Percentiles rank a stretch among this genome's conserved stretches.
Conservation (phyloP, 2,888 invertebrate genomes). For the Vesta saturnalis region DNA sequence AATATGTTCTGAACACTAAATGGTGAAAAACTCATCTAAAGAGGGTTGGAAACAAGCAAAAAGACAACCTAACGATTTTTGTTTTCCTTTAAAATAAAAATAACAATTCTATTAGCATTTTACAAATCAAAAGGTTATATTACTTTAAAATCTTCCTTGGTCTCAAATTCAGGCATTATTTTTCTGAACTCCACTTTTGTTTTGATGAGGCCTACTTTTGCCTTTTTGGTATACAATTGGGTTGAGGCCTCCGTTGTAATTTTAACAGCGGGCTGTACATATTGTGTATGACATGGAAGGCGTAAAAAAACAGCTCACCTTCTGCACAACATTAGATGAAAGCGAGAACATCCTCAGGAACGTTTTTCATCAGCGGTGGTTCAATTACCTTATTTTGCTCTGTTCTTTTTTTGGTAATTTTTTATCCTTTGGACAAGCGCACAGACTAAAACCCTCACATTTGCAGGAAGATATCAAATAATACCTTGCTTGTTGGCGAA, state of each 20-base stretch:
- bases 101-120: background rate
- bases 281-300: background rate
- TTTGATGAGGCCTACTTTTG: background rate
- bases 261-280: background rate
- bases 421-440: background rate
- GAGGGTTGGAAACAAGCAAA: too few relatives aligned
- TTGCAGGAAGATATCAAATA: too few relatives aligned
- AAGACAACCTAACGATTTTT: too few relatives aligned
- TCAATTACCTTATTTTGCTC: too few relatives aligned
- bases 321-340: background rate
- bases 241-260: background rate
- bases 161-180: background rate
- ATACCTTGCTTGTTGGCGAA: too few relatives aligned
- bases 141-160: too few relatives aligned
- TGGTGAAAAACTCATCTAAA: too few relatives aligned
- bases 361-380: too few relatives aligned
- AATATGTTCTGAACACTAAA: too few relatives aligned
- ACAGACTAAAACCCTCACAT: background rate
- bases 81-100: background rate
- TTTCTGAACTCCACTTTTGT: background rate
- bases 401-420: background rate
- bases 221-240: background rate
- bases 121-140: too few relatives aligned
- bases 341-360: too few relatives aligned
- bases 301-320: background rate